phyloP scores from a whole-genome alignment of 2,113 vertebrate genomes.

The Ptilorrhoa leucosticta region DNA sequence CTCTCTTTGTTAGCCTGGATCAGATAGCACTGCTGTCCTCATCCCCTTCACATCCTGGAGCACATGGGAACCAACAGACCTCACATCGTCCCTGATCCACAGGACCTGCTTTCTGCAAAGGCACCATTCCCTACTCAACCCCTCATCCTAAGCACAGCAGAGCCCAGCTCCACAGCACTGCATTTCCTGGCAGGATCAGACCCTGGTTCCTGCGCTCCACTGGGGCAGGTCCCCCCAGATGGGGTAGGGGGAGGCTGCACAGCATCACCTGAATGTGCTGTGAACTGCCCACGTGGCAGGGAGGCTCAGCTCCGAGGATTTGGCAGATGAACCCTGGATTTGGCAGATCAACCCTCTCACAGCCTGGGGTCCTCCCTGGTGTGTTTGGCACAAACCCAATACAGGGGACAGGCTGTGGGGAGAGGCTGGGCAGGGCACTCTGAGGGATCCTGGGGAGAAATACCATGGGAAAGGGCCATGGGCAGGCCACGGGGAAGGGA shows the following conservation, averaged over 20 bases:
- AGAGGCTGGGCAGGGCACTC: neutral
- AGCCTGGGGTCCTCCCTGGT: neutral
- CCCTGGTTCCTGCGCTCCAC: neutral
- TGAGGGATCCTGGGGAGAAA: neutral
- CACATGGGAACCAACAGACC: neutral
- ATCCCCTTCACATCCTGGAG: neutral
- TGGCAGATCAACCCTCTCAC: neutral
- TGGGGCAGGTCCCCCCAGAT: neutral
- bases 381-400: neutral
- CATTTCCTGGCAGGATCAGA: neutral
- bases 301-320: neutral
- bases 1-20: neutral
- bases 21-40: neutral
- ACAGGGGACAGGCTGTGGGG: accelerated
- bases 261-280: neutral
- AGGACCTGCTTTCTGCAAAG: neutral
- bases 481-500: neutral
- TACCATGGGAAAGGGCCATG: too few relatives aligned
- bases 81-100: neutral
- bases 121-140: neutral
- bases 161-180: neutral
- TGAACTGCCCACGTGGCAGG: accelerated
- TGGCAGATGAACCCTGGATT: neutral
- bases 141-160: neutral
- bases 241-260: neutral